Evolutionary conservation across 2,797 vertebrate genomes (phyloP), one percentile per base, ranked within the genome.

Genomic region (Kryptopterus vitreolus): DNA sequence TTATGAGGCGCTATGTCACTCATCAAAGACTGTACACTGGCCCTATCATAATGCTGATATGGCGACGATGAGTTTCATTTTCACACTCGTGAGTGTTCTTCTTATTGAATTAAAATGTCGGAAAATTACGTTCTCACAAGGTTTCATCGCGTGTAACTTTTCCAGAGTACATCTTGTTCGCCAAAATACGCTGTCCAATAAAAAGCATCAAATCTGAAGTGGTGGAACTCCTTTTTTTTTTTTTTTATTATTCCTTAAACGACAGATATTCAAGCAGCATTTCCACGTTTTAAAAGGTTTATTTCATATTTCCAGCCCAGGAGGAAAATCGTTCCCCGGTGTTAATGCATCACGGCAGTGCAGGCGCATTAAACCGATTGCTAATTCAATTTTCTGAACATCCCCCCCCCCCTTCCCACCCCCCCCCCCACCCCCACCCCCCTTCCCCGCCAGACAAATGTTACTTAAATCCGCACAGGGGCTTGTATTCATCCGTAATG

Each of bases 401-500:
- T 80, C 78, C 78, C 48, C 73, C 46, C 69, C 57, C 35, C 20
- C n/a, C n/a, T n/a, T n/a, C n/a, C n/a, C n/a, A n/a, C 78, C 78
- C 48, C 73, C 46, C 69, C 57, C 35, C 20, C 78, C 78, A 35
- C 73, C 46, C 69, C 57, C 35, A 15, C 78, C 48, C 73, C 46
- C 69, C 57, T 26, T 15, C n/a, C n/a, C n/a, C n/a, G n/a, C n/a
- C 59, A 68, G 83, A 80, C 26, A 72, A 81, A 76, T 33, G 78
- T 81, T 82, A 78, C 72, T 76, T 68, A 81, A 82, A 53, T 72
- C 79, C 16, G 22, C 22, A 65, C 48, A 24, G 48, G 43, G 57
- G 66, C 59, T 78, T n/a, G 77, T 57, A 33, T 83, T 85, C 78
- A 79, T 80, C 48, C 57, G 72, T 85, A 83, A 87, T 76, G 84